A percentile compares a stretch with the other conserved stretches of the same genome.
Conservation (phyloP, 1,140 invertebrate species). For the Spodoptera litura region DNA sequence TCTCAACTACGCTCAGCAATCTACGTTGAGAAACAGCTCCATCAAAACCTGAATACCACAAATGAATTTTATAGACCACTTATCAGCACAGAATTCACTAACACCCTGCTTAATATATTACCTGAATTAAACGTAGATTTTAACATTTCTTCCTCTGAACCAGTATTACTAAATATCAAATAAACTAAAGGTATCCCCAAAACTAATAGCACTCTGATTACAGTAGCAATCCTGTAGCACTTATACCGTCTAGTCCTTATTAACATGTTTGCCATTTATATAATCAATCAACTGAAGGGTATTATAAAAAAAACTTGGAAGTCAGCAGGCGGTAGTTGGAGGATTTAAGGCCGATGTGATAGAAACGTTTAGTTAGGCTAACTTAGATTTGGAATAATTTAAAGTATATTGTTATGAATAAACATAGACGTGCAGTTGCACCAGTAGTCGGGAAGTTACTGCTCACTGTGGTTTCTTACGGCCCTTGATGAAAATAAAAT, state of each 20-base stretch:
- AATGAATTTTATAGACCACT: neutral
- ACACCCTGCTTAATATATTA: neutral
- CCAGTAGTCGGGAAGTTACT: slow-evolving; percentile 49
- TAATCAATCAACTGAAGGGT: slow-evolving; percentile 51
- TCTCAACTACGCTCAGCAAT: slow-evolving; percentile 56
- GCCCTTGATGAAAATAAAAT: slow-evolving; percentile 56
- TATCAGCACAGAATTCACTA: no score
- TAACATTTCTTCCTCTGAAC: neutral
- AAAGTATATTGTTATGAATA: slow-evolving; percentile 25
- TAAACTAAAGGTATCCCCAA: slow-evolving; percentile 67
- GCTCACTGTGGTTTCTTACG: slow-evolving; percentile 41
- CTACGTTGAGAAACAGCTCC: slow-evolving; percentile 55
- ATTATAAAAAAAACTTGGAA: slow-evolving; percentile 50
- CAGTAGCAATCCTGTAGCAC: slow-evolving; percentile 62
- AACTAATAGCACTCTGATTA: slow-evolving; percentile 70
- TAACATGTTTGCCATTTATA: slow-evolving; percentile 76
- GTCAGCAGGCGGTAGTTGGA: neutral
- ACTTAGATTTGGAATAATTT: neutral
- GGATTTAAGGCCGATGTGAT: neutral
- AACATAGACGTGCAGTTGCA: slow-evolving; percentile 52
- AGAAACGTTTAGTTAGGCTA: neutral
- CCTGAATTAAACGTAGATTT: slow-evolving; percentile 1
- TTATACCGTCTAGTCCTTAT: slow-evolving; percentile 73
- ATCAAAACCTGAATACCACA: slow-evolving; percentile 37
- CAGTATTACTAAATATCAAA: slow-evolving; percentile 48